Base-by-base conservation (phyloP, 2,113 vertebrate genomes). In the Enhydra lutris region DNA sequence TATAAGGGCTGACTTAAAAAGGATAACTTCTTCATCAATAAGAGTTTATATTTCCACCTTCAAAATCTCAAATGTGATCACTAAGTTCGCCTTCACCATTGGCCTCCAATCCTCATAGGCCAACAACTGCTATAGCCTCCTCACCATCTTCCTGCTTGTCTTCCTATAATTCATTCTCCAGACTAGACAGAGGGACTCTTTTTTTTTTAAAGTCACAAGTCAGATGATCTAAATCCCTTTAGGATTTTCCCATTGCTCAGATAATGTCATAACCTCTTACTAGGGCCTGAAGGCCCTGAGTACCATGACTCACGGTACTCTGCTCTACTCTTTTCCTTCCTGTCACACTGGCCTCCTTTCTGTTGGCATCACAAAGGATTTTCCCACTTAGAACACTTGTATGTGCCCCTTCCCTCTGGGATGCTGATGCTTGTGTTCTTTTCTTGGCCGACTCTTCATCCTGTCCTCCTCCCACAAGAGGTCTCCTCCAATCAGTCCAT, bases 261-360 rank as follows among this genome's bases (percentile, higher is more conserved):
- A n/a, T 89, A 26, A 13, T 11, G 5, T 84, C 29, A 34, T 36
- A 47, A 31, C 15, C 2, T 29, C 31, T 61, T 34, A 6, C 21
- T 24, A 3, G 23, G 20, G 21, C 39, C 11, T 15, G 50, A 42
- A 90, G 52, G 39, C 57, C 50, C 29, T 55, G 7, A 18, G 34
- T 57, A 1, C 17, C 23, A 7, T 29, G 20, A 34, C 24, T 39
- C 26, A 50, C 5, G 5, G 13, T 17, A 0, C 23, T 42, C 21
- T 39, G 14, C 47, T 13, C 10, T 31, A 20, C 42, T 45, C 3
- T 4, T 55, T 59, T 20, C 88, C 7, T 7, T 39, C 39, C 3
- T 79, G 26, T 50, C 59, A 59, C 47, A 6, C 50, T 6, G 4
- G 7, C 78, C n/a, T 67, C 15, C 17, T 82, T 20, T 76, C 55